Evolutionary conservation across 2,888 invertebrate species (phyloP).

Genomic region (Ochlodes sylvanus): DNA sequence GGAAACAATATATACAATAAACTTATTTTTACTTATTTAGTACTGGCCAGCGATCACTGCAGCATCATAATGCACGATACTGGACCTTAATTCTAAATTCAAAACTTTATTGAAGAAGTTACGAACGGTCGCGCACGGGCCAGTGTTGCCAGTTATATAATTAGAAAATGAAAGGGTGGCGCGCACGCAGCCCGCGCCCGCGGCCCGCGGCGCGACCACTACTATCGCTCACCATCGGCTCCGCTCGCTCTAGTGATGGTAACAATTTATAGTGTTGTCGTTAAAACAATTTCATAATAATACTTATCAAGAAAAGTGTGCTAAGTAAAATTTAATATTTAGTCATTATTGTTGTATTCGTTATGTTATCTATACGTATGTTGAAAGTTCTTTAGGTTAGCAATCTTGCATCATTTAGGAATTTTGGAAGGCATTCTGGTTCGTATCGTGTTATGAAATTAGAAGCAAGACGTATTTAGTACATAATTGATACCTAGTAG

Average conservation of each 20-base stretch:
- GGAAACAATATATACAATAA: too few relatives aligned
- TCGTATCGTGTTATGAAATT: too few relatives aligned
- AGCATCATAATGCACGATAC: background rate
- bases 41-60: too few relatives aligned
- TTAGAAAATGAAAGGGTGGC: constrained; percentile 84
- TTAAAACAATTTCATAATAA: constrained; percentile 20
- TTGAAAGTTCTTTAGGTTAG: too few relatives aligned
- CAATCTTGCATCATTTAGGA: background rate
- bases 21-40: too few relatives aligned
- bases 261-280: constrained; percentile 41
- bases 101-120: constrained; percentile 69
- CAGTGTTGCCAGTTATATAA: constrained; percentile 81
- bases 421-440: too few relatives aligned
- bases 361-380: too few relatives aligned
- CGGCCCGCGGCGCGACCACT: constrained; percentile 77
- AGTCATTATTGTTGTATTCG: too few relatives aligned
- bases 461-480: too few relatives aligned
- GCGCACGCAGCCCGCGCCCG: constrained; percentile 80
- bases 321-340: too few relatives aligned
- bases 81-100: constrained; percentile 63
- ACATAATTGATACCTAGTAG: too few relatives aligned
- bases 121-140: constrained; percentile 77
- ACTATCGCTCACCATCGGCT: constrained; percentile 80
- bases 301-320: too few relatives aligned
- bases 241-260: constrained; percentile 58